phyloP scores from a whole-genome alignment of 2,888 invertebrate species.

The Idaea biselata region DNA sequence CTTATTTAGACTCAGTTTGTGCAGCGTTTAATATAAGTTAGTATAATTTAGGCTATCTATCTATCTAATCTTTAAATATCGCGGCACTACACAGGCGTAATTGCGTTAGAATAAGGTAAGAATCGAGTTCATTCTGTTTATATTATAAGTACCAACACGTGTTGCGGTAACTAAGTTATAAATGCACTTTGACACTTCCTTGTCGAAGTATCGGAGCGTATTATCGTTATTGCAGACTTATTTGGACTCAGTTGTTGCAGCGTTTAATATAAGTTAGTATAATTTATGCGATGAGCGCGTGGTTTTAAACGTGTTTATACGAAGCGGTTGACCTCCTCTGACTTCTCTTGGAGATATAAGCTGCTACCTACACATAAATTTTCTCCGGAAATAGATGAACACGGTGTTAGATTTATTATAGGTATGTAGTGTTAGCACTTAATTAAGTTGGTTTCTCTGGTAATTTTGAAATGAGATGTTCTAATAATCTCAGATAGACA shows the following conservation, averaged over 20 bases:
- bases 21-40: conserved; percentile 1
- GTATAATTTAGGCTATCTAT: not conserved
- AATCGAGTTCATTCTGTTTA: conserved; percentile 20
- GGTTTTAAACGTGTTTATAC: not conserved
- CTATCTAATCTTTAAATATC: no score
- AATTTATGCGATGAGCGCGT: not conserved
- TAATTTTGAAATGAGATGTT: not conserved
- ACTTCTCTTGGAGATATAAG: not conserved
- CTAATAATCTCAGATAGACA: not conserved
- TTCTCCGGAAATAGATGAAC: not conserved
- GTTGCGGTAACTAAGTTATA: conserved; percentile 19
- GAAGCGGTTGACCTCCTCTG: not conserved
- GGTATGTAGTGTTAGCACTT: not conserved
- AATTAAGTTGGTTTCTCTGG: not conserved
- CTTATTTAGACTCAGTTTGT: conserved; percentile 5
- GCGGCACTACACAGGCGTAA: no score
- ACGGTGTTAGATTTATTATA: not conserved
- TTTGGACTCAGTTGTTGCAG: not conserved
- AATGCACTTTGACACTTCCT: conserved; percentile 23
- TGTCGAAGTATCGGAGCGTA: conserved; percentile 22
- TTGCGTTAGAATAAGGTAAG: no score
- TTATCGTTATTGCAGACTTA: conserved; percentile 23
- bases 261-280: not conserved
- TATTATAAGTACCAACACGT: conserved; percentile 2
- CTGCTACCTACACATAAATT: not conserved